Evolutionary conservation across 2,888 invertebrate genomes (phyloP).

Genomic region (Tipula unca): DNA sequence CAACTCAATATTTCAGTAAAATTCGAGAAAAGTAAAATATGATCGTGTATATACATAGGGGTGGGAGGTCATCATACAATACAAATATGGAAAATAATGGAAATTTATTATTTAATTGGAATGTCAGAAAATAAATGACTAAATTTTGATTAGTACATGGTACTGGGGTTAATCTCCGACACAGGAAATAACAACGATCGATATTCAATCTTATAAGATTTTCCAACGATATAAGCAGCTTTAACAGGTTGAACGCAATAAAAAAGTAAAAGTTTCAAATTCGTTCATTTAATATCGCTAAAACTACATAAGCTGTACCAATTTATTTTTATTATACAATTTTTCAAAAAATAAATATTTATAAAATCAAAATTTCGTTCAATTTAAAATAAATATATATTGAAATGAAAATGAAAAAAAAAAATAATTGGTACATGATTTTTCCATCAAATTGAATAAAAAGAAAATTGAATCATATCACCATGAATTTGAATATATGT

Average conservation of each 20-base stretch:
- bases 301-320: conserved; percentile 1
- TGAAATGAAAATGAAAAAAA: background rate
- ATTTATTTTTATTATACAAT: conserved; percentile 15
- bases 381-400: background rate
- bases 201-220: background rate
- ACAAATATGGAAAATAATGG: background rate
- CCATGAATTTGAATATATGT: background rate
- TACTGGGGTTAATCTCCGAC: background rate
- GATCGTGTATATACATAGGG: background rate
- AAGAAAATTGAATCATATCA: conserved; percentile 19
- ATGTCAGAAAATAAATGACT: background rate
- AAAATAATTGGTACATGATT: conserved; percentile 14
- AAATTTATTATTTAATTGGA: conserved; percentile 8
- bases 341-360: background rate
- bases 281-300: background rate
- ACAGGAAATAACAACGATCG: background rate
- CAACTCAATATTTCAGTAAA: background rate
- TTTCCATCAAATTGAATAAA: conserved; percentile 18
- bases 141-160: background rate
- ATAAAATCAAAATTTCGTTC: background rate
- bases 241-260: background rate
- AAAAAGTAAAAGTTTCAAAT: background rate
- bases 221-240: background rate
- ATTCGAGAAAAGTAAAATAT: background rate
- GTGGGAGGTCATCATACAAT: background rate